Evolutionary conservation across 2,888 invertebrate species (phyloP), one percentile per base, ranked within the genome.

Genomic region (Morpho achilles): DNA sequence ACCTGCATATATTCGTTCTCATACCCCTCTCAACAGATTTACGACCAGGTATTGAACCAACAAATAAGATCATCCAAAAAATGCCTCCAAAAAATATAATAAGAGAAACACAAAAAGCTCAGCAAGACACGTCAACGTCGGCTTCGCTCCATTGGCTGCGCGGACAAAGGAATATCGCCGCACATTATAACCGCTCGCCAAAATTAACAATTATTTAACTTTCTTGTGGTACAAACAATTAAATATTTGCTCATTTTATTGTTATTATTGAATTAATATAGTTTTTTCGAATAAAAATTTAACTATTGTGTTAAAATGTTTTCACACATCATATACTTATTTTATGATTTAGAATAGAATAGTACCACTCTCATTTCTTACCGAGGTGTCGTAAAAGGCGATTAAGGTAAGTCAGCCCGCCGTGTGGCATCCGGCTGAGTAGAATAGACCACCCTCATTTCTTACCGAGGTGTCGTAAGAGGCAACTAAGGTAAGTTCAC

Each of bases 81-180:
- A 82, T 83, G 73, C 77, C 69, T 75, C 79, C 82, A 86, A 87
- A 84, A 84, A 86, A 85, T 84, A 88, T 87, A 87, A 87, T 85
- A 86, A 87, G 77, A 87, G 76, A 74, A 77, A 73, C 67, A 87
- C 84, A 87, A 87, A 86, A 85, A 85, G 79, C 81, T 79, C 78
- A 79, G 79, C 82, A 83, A 84, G 82, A 79, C 78, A 80, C 81
- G 79, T 84, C 87, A 81, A 83, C 79, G 80, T 80, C 82, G 77
- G 68, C 75, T 76, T 76, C 77, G 79, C 81, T 81, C 85, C 84
- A 87, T 87, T 87, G 87, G 86, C 72, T 78, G 82, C 69, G 68
- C 76, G 80, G 82, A 90, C 89, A 89, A 87, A 85, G 86, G 85
- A 87, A 87, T 86, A 87, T 87, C 78, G 77, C 82, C 82, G 78